Conservation (phyloP, 2,797 vertebrate genomes). For the Apogon hyalosoma region DNA sequence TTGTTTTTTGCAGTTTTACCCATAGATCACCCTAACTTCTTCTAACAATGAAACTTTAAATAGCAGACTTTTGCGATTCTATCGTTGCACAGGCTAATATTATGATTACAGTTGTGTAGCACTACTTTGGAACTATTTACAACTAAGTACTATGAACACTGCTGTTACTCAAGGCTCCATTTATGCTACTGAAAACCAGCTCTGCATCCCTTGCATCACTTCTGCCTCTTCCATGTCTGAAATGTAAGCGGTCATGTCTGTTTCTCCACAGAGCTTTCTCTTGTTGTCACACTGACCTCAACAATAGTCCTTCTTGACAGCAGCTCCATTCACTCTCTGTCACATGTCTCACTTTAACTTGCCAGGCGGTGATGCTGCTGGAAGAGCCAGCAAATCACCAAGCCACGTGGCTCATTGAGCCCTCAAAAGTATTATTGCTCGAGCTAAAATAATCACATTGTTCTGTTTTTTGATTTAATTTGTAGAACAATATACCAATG, state of each 20-base stretch:
- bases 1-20: too few relatives aligned
- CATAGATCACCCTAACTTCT: too few relatives aligned
- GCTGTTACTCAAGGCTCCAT: too few relatives aligned
- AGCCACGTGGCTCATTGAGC: conserved; percentile 25
- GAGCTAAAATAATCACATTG: neutral
- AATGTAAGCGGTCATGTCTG: conserved; percentile 30
- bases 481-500: neutral
- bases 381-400: conserved; percentile 13
- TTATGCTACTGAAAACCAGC: conserved; percentile 1
- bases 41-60: too few relatives aligned
- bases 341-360: conserved; percentile 67
- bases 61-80: too few relatives aligned
- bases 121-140: too few relatives aligned
- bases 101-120: too few relatives aligned
- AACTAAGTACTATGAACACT: too few relatives aligned
- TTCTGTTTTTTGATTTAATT: neutral
- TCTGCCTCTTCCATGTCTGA: conserved; percentile 10
- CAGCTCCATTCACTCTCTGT: conserved; percentile 65
- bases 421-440: neutral
- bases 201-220: conserved; percentile 5
- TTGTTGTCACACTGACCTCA: conserved; percentile 59
- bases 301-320: conserved; percentile 69
- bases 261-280: conserved; percentile 38
- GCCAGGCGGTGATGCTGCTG: conserved; percentile 60
- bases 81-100: too few relatives aligned